These are phyloP conservation scores for Brotogeris chrysoptera DNA, from an alignment of 2,797 vertebrate genomes.

Conservation along the genomic window DNA sequence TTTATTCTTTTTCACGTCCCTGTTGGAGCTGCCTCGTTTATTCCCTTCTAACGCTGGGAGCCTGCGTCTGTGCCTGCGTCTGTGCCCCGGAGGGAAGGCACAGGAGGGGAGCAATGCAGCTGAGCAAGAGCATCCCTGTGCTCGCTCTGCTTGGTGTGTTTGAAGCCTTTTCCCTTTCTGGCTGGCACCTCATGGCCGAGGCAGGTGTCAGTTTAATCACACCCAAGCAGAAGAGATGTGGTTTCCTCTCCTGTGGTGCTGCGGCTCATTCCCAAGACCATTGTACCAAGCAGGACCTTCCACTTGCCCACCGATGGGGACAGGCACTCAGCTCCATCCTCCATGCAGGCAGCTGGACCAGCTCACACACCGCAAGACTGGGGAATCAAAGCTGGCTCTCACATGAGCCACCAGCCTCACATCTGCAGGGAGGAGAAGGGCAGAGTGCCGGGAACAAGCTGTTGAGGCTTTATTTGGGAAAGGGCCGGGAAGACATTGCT, in stretches of 20 bases:
- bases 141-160: background rate
- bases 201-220: background rate
- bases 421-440: background rate
- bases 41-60: background rate
- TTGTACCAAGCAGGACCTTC: background rate
- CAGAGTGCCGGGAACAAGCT: background rate
- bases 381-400: background rate
- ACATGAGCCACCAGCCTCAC: accelerated
- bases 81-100: background rate
- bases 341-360: accelerated
- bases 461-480: constrained; percentile 6
- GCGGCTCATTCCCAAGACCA: accelerated
- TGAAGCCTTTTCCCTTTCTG: background rate
- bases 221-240: background rate
- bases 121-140: background rate
- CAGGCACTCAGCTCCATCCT: background rate
- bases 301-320: accelerated
- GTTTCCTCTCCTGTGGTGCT: background rate
- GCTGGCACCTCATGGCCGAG: accelerated
- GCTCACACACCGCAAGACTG: background rate
- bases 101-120: background rate
- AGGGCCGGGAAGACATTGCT: background rate
- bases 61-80: accelerated
- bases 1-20: constrained; percentile 64
- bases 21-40: constrained; percentile 35